Evolutionary conservation across 1,140 invertebrate species (phyloP), one percentile per base, ranked within the genome.

Genomic region (Pygmarrhopalites habei): DNA sequence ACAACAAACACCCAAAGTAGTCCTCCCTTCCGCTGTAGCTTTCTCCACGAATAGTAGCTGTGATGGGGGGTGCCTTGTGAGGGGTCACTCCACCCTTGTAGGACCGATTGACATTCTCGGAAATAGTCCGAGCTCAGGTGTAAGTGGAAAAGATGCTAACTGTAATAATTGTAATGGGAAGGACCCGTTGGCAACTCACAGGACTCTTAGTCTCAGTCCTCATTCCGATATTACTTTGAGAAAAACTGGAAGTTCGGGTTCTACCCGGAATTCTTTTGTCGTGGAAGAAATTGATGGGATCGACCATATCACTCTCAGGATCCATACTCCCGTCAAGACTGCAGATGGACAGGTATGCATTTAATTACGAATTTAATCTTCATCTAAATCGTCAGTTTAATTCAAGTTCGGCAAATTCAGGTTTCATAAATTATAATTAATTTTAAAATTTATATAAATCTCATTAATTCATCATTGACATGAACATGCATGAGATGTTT

Each of bases 261-360:
- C 43, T 41, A 59, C 57, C 10, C 14, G 23, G 15, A 59, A 59
- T 41, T 44, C 39, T 17, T 59, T 44, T 26, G n/a, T 59, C 29
- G 39, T 43, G 5, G 57, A 59, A 21, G 43, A 59, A 17, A 59
- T 59, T 26, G 57, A 59, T n/a, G 35, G 12, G 3, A 44, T 59
- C 17, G 57, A 59, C 26, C 57, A 59, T 4, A 28, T 59, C 23
- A 47, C 43, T 14, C 43, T 59, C n/a, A 47, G 46, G 28, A 59
- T 47, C 17, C 57, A 43, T 26, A 29, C 57, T 3, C 39, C 39
- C 19, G 15, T 25, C 10, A 43, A 59, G 39, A 59, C 10, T 47
- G 39, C 14, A 10, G 32, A 59, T 30, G 57, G 32, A n/a, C 57
- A 59, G 57, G 57, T 59, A 2, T 15, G 53, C 10, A 28, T 53